Base-by-base conservation (phyloP, 2,113 vertebrate species). In the Chascanopsetta lugubris region DNA sequence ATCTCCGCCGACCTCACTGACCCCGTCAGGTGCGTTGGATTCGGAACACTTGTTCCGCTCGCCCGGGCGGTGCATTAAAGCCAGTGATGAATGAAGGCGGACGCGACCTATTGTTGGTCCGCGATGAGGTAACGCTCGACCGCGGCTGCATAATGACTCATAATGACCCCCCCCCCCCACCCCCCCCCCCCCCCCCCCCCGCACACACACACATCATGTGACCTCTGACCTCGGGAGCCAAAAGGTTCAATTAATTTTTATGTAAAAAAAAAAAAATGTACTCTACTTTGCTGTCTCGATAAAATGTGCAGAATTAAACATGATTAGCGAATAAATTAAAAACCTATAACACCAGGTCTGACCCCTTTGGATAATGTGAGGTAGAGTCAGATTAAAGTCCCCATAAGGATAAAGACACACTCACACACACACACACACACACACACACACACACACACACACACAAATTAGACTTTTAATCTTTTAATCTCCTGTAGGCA, bases 401-500 rank as follows among this genome's bases (percentile, higher is more conserved):
- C 43, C 43, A 10, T 4, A 7, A 20, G 42, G 11, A 47, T 3
- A 4, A 1, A 3, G 7, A 18, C 6, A 15, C 47, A 29, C 59
- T 38, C 27, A 56, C 29, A 22, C 47, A 48, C 24, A 42, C 32
- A 63, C 61, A 42, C 34, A 27, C 36, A 54, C 36, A 68, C n/a
- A 32, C 36, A 53, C 21, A 21, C 49, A 50, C 13, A 45, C 36
- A 25, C 49, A 30, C 38, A 18, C 40, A 56, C 40, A 53, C 13
- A 36, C 54, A 68, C 24, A 43, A 46, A 47, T 32, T 49, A 49
- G 0, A 27, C 49, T 56, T 50, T 61, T 64, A 43, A 75, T 83
- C 61, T 69, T 74, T 75, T 72, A 74, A 82, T 75, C 67, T 64
- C n/a, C 70, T 51, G 45, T 69, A 60, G 60, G 79, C 61, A 24